Conservation (phyloP, 2,888 invertebrate species). For the Fragum whitleyi region DNA sequence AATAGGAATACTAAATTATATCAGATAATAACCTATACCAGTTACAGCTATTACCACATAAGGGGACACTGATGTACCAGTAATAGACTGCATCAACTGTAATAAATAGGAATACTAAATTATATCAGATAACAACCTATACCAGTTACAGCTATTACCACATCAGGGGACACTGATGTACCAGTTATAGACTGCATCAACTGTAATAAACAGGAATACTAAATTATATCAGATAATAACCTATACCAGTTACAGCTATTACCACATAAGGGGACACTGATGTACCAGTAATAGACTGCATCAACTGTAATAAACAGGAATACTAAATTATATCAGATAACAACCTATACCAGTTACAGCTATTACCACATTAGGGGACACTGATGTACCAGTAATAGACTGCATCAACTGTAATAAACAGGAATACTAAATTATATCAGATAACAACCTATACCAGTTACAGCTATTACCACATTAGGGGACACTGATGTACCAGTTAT, state of each 20-base stretch:
- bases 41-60: background rate
- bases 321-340: background rate
- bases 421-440: background rate
- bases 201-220: too few relatives aligned
- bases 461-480: background rate
- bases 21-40: background rate
- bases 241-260: background rate
- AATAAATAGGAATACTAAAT: too few relatives aligned
- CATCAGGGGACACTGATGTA: conserved; percentile 90
- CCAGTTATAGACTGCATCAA: conserved; percentile 99
- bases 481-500: conserved; percentile 97
- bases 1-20: background rate
- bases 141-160: background rate
- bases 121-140: background rate
- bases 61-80: conserved; percentile 93
- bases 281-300: conserved; percentile 99
- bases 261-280: conserved; percentile 88
- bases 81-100: conserved; percentile 97
- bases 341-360: background rate
- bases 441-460: background rate
- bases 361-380: conserved; percentile 84
- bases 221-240: background rate
- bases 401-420: conserved; percentile 97
- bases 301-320: too few relatives aligned
- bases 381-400: conserved; percentile 97